Evolutionary conservation across 2,113 vertebrate genomes (phyloP).

Genomic region (Isurus oxyrinchus): DNA sequence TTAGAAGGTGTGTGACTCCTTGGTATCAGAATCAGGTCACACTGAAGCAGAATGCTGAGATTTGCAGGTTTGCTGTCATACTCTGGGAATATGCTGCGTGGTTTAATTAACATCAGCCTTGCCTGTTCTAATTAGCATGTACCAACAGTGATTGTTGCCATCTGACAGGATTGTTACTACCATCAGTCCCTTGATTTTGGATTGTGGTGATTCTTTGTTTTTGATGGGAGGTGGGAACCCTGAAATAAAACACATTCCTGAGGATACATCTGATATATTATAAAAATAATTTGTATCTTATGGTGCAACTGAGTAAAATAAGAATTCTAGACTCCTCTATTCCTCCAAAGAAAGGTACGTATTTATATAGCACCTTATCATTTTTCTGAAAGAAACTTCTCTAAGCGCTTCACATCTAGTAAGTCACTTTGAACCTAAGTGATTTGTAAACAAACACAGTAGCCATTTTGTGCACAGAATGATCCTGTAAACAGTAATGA

Average conservation of each 20-base stretch:
- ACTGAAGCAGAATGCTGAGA: not conserved
- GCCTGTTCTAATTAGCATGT: conserved; percentile 12
- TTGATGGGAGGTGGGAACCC: not conserved
- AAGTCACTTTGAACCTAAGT: not conserved
- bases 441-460: not conserved
- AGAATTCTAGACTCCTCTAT: not conserved
- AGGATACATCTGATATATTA: not conserved
- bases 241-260: not conserved
- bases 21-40: not conserved
- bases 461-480: not conserved
- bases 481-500: not conserved
- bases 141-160: not conserved
- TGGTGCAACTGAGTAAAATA: not conserved
- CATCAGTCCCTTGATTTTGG: not conserved
- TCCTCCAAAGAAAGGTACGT: not conserved
- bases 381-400: not conserved
- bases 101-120: conserved; percentile 19
- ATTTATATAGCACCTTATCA: not conserved
- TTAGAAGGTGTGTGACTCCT: not conserved
- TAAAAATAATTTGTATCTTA: not conserved
- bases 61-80: not conserved
- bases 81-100: not conserved
- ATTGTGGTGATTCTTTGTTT: not conserved
- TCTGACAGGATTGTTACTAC: not conserved
- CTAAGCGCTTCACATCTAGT: not conserved